phyloP scores from a whole-genome alignment of 2,113 vertebrate species.

The Vireo altiloquus region DNA sequence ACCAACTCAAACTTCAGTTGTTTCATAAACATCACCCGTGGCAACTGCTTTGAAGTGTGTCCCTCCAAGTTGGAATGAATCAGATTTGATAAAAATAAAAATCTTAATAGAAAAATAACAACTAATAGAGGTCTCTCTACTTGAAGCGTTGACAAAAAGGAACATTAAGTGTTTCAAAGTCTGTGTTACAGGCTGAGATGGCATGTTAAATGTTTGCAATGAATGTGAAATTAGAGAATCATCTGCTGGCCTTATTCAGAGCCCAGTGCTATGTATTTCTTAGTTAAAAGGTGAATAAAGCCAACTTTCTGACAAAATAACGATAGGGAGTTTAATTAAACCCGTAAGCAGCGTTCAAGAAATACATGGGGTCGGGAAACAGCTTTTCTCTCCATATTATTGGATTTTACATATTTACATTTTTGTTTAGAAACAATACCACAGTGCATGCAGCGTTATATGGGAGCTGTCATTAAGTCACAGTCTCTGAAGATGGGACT shows the following conservation, averaged over 20 bases:
- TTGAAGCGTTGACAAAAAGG: background rate
- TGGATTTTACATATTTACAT: background rate
- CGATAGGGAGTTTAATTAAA: conserved; percentile 4
- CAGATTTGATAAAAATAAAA: background rate
- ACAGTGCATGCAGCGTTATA: rapidly evolving
- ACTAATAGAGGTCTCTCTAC: background rate
- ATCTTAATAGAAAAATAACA: background rate
- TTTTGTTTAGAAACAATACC: background rate
- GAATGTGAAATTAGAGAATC: background rate
- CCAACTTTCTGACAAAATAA: conserved; percentile 29
- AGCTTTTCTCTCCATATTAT: background rate
- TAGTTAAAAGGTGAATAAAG: conserved; percentile 25
- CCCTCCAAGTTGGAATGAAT: background rate
- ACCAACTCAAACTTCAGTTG: background rate
- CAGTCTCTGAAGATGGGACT: background rate
- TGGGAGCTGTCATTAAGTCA: background rate
- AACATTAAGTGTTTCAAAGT: conserved; percentile 11
- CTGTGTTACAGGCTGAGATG: background rate
- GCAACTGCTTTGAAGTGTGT: background rate
- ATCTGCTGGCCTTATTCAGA: background rate
- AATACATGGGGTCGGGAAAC: background rate
- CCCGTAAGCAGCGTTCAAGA: background rate
- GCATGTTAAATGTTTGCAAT: conserved; percentile 21
- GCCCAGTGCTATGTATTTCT: background rate
- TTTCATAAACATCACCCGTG: background rate